These are phyloP conservation scores for Halocynthia roretzi DNA, from an alignment of 23 tunicate species.

Conservation along the genomic window DNA sequence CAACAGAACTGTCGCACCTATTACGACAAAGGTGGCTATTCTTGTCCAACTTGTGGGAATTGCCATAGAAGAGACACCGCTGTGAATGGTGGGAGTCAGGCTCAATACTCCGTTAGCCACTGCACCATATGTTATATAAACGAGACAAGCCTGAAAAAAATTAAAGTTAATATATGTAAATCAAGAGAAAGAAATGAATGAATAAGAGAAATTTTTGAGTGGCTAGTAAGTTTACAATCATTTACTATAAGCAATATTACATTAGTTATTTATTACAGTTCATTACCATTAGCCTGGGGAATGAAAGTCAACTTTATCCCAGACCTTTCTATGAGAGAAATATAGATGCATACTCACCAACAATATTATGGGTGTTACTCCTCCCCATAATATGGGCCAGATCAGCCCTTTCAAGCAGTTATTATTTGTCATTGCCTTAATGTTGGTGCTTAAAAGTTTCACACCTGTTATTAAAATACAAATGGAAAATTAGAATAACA, in stretches of 20 bases:
- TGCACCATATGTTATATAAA: constrained; percentile 34
- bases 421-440: constrained; percentile 88
- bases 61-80: constrained; percentile 1
- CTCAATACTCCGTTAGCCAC: constrained; percentile 25
- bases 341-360: constrained; percentile 34
- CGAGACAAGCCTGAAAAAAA: constrained; percentile 41
- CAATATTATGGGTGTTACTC: constrained; percentile 43
- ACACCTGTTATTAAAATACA: constrained; percentile 33
- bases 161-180: neutral
- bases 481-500: neutral
- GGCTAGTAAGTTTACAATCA: neutral
- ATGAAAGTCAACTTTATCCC: neutral
- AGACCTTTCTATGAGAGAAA: neutral
- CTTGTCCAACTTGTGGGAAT: constrained; percentile 25
- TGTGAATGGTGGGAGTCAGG: constrained; percentile 10
- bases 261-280: no score
- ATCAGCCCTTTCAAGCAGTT: constrained; percentile 57
- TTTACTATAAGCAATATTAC: neutral
- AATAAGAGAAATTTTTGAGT: neutral
- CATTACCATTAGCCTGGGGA: neutral
- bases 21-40: constrained; percentile 40
- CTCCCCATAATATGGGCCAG: constrained; percentile 89
- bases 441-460: constrained; percentile 56
- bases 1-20: constrained; percentile 49
- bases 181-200: neutral